phyloP scores from a whole-genome alignment of 2,113 vertebrate species.

The Myanophis thanlyinensis region DNA sequence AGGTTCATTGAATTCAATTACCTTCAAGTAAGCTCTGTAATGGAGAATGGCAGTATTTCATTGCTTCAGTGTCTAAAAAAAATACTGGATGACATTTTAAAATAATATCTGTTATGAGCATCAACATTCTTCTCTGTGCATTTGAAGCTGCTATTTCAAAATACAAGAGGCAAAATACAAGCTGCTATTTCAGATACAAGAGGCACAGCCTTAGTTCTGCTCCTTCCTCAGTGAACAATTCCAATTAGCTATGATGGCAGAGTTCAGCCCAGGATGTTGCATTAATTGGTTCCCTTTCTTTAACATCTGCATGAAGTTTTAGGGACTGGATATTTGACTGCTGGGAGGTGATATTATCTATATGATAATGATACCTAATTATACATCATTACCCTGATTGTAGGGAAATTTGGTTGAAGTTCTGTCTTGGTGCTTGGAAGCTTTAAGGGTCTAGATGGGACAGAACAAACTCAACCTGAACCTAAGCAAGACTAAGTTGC shows the following conservation, averaged over 20 bases:
- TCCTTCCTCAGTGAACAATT: not conserved
- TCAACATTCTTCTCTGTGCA: slow-evolving; percentile 3
- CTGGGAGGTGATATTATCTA: not conserved
- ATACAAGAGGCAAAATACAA: too few species aligned
- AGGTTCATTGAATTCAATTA: not conserved
- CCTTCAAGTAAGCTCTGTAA: not conserved
- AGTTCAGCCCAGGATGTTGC: too few species aligned
- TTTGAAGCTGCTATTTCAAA: slow-evolving; percentile 6
- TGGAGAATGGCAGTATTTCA: not conserved
- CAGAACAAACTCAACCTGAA: not conserved
- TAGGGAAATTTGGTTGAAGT: not conserved
- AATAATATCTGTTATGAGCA: slow-evolving; percentile 9
- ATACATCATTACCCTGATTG: not conserved
- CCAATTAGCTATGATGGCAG: not conserved
- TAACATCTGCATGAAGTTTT: not conserved
- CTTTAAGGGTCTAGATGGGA: not conserved
- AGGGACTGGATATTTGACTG: not conserved
- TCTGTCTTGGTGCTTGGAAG: not conserved
- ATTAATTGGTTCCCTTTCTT: not conserved
- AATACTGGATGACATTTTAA: not conserved
- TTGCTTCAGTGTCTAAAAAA: slow-evolving; percentile 33
- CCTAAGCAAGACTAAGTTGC: not conserved
- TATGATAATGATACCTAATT: not conserved
- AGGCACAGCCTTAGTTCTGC: not conserved
- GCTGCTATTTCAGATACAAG: not conserved